Evolutionary conservation across 2,888 invertebrate genomes (phyloP).

Genomic region (Microplitis manilae): DNA sequence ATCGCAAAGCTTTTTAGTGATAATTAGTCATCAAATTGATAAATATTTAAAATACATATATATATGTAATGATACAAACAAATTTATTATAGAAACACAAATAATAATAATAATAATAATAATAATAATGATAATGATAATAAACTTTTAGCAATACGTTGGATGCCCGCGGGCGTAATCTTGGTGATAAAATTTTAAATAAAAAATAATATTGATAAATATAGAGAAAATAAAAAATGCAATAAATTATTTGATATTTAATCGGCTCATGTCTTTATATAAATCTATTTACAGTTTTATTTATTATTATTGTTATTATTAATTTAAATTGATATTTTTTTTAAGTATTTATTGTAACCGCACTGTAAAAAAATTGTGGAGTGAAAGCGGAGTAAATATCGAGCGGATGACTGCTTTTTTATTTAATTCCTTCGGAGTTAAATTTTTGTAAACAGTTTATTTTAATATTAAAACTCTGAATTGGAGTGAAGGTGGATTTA

Average conservation of each 20-base stretch:
- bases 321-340: background rate
- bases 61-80: conserved; percentile 26
- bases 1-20: conserved; percentile 4
- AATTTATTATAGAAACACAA: conserved; percentile 23
- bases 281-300: background rate
- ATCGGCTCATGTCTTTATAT: background rate
- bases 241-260: background rate
- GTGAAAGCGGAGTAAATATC: too few relatives aligned
- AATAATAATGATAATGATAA: conserved; percentile 47
- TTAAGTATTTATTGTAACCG: background rate
- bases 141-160: conserved; percentile 33
- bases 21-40: conserved; percentile 11
- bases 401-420: too few relatives aligned
- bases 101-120: conserved; percentile 40
- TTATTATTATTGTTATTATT: background rate
- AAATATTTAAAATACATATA: conserved; percentile 27
- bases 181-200: conserved; percentile 1
- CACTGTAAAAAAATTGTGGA: too few relatives aligned
- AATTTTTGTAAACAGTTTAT: too few relatives aligned
- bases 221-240: background rate
- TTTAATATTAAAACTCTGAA: too few relatives aligned
- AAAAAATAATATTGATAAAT: background rate
- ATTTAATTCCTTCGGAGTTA: too few relatives aligned
- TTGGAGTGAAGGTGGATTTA: too few relatives aligned
- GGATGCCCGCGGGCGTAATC: conserved; percentile 6